Evolutionary conservation across 1,140 invertebrate genomes (phyloP).

Genomic region (Phthorimaea operculella): DNA sequence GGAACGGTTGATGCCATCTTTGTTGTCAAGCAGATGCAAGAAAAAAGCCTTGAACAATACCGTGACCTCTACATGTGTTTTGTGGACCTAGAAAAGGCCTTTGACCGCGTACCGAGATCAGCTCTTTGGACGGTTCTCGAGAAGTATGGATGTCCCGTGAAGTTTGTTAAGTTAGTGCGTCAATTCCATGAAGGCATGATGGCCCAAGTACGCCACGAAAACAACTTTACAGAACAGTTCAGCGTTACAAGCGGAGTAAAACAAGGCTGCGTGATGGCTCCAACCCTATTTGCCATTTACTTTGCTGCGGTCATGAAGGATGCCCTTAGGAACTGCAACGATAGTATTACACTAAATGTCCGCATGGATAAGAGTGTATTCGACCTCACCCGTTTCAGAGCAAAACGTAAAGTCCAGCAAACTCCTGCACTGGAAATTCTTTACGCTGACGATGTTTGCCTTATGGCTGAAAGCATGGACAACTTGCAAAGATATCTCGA

Average conservation of each 20-base stretch:
- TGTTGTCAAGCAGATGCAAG: constrained; percentile 21
- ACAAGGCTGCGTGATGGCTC: constrained; percentile 20
- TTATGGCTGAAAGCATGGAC: constrained; percentile 14
- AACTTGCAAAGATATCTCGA: constrained; percentile 2
- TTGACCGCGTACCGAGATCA: constrained; percentile 15
- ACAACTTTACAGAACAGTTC: constrained; percentile 13
- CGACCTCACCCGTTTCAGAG: constrained; percentile 11
- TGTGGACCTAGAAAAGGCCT: constrained; percentile 27
- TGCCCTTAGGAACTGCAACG: constrained; percentile 6
- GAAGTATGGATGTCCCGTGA: constrained; percentile 7
- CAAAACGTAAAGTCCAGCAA: constrained; percentile 5
- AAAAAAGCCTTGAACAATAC: constrained; percentile 24
- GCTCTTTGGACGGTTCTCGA: constrained; percentile 13
- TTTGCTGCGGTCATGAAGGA: constrained; percentile 20
- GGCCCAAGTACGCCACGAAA: constrained; percentile 16
- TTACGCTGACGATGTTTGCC: constrained; percentile 20
- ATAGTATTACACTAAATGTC: background rate
- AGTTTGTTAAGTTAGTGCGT: constrained; percentile 13
- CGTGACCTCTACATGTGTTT: constrained; percentile 22
- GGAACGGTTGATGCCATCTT: constrained; percentile 26
- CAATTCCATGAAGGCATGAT: constrained; percentile 18
- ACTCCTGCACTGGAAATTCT: constrained; percentile 9
- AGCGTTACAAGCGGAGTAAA: constrained; percentile 18
- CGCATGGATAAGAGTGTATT: constrained; percentile 12
- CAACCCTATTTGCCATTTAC: constrained; percentile 20